phyloP scores from a whole-genome alignment of 92 coral and sea anemone genomes.

The Micromussa lordhowensis region DNA sequence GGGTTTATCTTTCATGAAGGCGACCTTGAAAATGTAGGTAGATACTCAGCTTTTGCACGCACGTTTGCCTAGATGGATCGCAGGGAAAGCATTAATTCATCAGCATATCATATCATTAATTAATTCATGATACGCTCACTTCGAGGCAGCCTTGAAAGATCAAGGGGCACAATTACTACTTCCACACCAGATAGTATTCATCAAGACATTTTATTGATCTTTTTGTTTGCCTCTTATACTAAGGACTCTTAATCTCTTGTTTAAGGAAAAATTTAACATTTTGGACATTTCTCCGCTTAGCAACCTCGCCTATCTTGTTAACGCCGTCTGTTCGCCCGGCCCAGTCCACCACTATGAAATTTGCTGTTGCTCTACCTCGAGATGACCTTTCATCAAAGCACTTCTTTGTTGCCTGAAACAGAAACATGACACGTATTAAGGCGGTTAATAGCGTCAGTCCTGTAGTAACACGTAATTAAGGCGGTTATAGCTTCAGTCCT shows the following conservation, averaged over 20 bases:
- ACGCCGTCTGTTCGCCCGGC: constrained; percentile 24
- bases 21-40: no score
- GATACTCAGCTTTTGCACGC: no score
- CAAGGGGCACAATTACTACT: no score
- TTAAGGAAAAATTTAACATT: constrained; percentile 27
- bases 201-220: not conserved
- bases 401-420: not conserved
- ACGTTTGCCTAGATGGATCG: no score
- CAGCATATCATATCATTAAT: no score
- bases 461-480: not conserved
- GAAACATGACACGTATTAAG: not conserved
- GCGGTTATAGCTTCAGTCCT: no score
- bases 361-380: constrained; percentile 42
- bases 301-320: constrained; percentile 45
- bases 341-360: constrained; percentile 69
- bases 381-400: constrained; percentile 33
- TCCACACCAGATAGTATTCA: not conserved
- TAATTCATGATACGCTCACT: no score
- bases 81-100: no score
- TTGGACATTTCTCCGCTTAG: constrained; percentile 23
- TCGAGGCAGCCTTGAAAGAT: no score
- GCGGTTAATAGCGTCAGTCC: not conserved
- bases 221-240: not conserved
- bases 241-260: not conserved
- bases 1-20: no score